Evolutionary conservation across 2,797 vertebrate species (phyloP).

Genomic region (Botia almorhae): DNA sequence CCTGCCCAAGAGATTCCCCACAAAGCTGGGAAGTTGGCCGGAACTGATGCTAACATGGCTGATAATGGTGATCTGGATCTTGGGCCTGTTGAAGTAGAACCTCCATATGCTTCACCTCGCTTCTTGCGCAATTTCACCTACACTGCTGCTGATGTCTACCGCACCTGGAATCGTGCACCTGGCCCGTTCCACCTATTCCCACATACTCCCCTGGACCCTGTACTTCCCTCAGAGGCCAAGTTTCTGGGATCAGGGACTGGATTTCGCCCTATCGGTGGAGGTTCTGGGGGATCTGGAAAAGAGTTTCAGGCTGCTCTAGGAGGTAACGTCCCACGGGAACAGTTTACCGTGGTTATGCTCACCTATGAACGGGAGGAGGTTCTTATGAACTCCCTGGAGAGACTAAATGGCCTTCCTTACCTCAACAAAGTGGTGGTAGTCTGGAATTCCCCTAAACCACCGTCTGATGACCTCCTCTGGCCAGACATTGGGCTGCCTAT

Average conservation of each 20-base stretch:
- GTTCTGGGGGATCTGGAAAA: constrained; percentile 95
- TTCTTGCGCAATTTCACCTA: constrained; percentile 98
- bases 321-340: constrained; percentile 94
- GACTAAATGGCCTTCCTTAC: constrained; percentile 95
- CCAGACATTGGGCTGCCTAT: constrained; percentile 98
- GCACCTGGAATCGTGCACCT: constrained; percentile 93
- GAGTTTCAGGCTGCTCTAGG: constrained; percentile 98
- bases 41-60: constrained; percentile 94
- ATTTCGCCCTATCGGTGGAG: constrained; percentile 95
- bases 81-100: constrained; percentile 96
- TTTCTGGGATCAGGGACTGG: constrained; percentile 97
- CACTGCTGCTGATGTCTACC: constrained; percentile 90
- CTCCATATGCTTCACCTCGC: constrained; percentile 94
- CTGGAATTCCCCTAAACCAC: constrained; percentile 98
- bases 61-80: constrained; percentile 96
- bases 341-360: constrained; percentile 98
- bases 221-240: constrained; percentile 96
- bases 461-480: constrained; percentile 97
- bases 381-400: constrained; percentile 98
- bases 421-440: constrained; percentile 99
- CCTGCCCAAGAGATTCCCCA: constrained; percentile 93
- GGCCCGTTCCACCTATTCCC: constrained; percentile 98
- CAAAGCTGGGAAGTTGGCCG: constrained; percentile 94
- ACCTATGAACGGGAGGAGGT: constrained; percentile 98
- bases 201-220: constrained; percentile 93